Evolutionary conservation across 2,888 invertebrate genomes (phyloP), one percentile per base, ranked within the genome.

Genomic region (Congeria kusceri): DNA sequence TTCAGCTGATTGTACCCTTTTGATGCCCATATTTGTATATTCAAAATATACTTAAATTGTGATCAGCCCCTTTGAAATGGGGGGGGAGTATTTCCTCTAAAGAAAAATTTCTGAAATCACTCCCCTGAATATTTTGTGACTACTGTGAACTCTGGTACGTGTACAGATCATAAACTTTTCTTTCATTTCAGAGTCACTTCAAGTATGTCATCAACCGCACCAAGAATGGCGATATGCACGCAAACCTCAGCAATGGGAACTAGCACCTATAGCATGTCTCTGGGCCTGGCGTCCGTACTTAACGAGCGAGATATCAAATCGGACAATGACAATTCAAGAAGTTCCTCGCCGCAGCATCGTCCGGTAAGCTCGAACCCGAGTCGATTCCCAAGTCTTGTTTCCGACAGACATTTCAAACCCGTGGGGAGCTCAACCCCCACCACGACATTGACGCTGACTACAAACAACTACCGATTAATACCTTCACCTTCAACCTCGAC

Each of bases 211-310:
- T 76, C 77, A 0, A 83, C 83, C 7, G 76, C 83, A 53, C 84
- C 85, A 25, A 68, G 78, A 53, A 84, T 84, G 79, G 78, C 82
- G 27, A 39, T 39, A 5, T 39, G 76, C 39, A 9, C 29, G 4
- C 29, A 61, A n/a, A 44, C 66, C 7, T 73, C 77, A 11, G 71
- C 46, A 32, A 47, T 68, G 15, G 77, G 84, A 9, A 87, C 91
- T 7, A 96, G 96, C 71, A 96, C 96, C 2, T 96, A 96, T 92
- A 96, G 95, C 18, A 96, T 96, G n/a, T 96, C 96, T 0, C 93
- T 95, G 15, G 96, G 96, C 0, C 93, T 97, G 46, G 96, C 96
- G 20, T 96, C 96, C 87, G 95, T 97, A 95, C 92, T 98, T 90
- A 95, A 97, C 90, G 96, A 96, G 94, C 94, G 97, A 82, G 96